These are phyloP conservation scores for Typhlomys cinereus DNA, from an alignment of 2,113 vertebrate genomes.

Conservation along the genomic window DNA sequence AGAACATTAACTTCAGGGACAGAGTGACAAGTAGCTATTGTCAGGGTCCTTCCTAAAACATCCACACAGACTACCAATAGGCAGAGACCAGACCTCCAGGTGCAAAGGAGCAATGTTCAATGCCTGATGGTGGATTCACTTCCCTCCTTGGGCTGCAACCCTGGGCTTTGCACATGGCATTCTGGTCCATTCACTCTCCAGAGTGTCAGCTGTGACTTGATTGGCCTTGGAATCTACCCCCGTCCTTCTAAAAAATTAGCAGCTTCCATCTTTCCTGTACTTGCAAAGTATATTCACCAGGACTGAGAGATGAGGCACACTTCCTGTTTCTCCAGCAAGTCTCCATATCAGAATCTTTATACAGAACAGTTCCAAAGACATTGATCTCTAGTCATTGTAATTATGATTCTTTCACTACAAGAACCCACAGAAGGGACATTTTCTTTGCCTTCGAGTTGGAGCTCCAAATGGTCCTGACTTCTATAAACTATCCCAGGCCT, in stretches of 20 bases:
- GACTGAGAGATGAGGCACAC: neutral
- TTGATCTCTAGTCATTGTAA: neutral
- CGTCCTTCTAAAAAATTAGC: neutral
- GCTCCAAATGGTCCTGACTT: constrained; percentile 1
- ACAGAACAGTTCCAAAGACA: neutral
- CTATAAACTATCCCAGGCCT: neutral
- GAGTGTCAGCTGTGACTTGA: neutral
- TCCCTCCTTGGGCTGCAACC: neutral
- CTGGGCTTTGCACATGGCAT: neutral
- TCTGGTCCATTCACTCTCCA: neutral
- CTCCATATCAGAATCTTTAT: neutral
- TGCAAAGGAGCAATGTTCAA: neutral
- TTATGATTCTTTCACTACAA: constrained; percentile 10
- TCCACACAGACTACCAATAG: neutral
- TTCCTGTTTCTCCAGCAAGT: neutral
- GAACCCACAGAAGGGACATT: neutral
- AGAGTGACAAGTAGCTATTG: neutral
- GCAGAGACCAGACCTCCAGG: neutral
- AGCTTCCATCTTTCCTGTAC: neutral
- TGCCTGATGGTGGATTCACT: neutral
- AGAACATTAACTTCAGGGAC: neutral
- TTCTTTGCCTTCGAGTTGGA: neutral
- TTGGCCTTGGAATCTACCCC: neutral
- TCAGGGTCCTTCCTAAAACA: neutral
- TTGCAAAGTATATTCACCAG: neutral